Base-by-base conservation (phyloP, 1,140 invertebrate species). In the Andricus grossulariae region DNA sequence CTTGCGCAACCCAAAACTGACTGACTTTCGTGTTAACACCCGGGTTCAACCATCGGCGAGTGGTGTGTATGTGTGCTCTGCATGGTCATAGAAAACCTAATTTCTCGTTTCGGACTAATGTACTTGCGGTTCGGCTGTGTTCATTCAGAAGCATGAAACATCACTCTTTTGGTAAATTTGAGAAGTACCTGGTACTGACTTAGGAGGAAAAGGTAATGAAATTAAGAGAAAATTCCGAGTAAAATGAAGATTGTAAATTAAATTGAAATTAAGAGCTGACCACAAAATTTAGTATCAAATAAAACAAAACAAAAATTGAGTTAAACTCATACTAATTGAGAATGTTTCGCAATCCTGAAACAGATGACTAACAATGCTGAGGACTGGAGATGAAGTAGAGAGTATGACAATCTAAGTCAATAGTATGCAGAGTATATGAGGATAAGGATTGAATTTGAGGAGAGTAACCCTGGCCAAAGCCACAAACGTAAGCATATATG, bases 361-460 rank as follows among this genome's bases (percentile, higher is more conserved):
- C 55, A 82, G 78, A 83, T 83, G 76, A 51, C 75, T 73, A 3
- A 3, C 3, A 72, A 76, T 72, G 57, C 21, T 15, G 32, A 32
- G 2, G 21, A 21, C 10, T 15, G 21, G 21, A 57, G 80, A 74
- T 49, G 54, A 72, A 7, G 19, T 21, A 45, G n/a, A 50, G 15
- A 52, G 39, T 54, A 75, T 18, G 72, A 52, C 1, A 32, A 21
- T 15, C n/a, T 73, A 8, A 79, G 74, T 71, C 13, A 78, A 76
- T 77, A 79, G 2, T 84, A 75, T 75, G 77, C 80, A n/a, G 83
- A 84, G n/a, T 84, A 82, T n/a, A 81, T n/a, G 75, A 78, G 81
- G 21, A 55, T 76, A 5, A 84, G 83, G 50, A 74, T 10, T 75
- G 74, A 72, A 73, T 11, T 45, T 50, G 60, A 82, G 16, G 66